Evolutionary conservation across 2,888 invertebrate species (phyloP).

Genomic region (Perizoma flavofasciatum): DNA sequence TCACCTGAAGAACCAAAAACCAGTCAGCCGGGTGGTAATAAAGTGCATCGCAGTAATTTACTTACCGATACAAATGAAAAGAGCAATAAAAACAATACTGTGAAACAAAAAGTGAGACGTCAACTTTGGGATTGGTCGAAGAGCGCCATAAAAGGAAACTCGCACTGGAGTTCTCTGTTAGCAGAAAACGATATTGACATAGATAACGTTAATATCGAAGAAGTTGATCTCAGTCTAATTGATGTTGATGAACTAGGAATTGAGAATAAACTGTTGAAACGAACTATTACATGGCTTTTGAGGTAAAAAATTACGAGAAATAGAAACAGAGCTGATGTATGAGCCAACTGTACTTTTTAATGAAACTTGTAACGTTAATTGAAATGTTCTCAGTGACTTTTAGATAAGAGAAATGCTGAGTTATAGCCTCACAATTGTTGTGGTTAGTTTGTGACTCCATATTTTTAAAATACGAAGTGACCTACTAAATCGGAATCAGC

Average conservation of each 20-base stretch:
- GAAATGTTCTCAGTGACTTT: slow-evolving; percentile 44
- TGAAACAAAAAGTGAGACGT: slow-evolving; percentile 46
- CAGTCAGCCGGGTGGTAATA: slow-evolving; percentile 12
- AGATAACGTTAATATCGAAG: slow-evolving; percentile 52
- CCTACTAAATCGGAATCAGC: too few relatives aligned
- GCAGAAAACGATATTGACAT: slow-evolving; percentile 48
- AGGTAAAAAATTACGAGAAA: slow-evolving; percentile 41
- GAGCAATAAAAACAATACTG: slow-evolving; percentile 27
- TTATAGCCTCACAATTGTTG: slow-evolving; percentile 47
- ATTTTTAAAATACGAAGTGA: too few relatives aligned
- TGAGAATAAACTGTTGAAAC: slow-evolving; percentile 48
- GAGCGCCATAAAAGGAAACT: slow-evolving; percentile 43
- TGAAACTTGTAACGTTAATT: slow-evolving; percentile 50
- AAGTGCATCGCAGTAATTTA: not conserved
- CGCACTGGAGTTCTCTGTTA: slow-evolving; percentile 41
- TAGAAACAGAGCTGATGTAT: slow-evolving; percentile 1
- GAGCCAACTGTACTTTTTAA: slow-evolving; percentile 34
- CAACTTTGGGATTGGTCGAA: slow-evolving; percentile 50
- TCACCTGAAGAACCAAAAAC: slow-evolving; percentile 8
- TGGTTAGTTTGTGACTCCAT: slow-evolving; percentile 50
- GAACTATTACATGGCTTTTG: slow-evolving; percentile 37
- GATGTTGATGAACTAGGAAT: slow-evolving; percentile 50
- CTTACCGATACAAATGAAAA: slow-evolving; percentile 6
- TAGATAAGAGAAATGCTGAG: slow-evolving; percentile 62
- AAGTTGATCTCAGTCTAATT: slow-evolving; percentile 47